Evolutionary conservation across 2,113 vertebrate genomes (phyloP).

Genomic region (Sisor rabdophorus): DNA sequence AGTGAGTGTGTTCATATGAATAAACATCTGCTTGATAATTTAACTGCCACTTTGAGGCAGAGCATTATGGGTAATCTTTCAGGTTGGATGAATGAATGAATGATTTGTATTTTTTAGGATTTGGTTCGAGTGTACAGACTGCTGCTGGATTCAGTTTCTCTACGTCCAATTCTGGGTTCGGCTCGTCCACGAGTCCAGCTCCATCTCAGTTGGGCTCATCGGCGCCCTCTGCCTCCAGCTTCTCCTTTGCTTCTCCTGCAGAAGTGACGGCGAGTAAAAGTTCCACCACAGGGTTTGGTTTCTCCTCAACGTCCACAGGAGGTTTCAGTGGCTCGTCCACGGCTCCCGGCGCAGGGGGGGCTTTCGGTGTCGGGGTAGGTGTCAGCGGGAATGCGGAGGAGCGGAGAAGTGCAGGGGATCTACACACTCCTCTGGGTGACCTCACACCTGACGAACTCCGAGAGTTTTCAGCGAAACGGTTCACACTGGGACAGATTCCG

Average conservation of each 20-base stretch:
- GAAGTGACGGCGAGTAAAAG: conserved; percentile 25
- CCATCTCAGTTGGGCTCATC: conserved; percentile 7
- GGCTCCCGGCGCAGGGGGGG: not conserved
- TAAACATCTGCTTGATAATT: not conserved
- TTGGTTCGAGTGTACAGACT: conserved; percentile 56
- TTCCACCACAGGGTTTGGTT: conserved; percentile 55
- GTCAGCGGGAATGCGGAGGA: conserved; percentile 42
- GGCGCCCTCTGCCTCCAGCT: conserved; percentile 48
- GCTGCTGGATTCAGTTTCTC: conserved; percentile 73
- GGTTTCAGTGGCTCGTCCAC: conserved; percentile 37
- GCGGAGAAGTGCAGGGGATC: conserved; percentile 46
- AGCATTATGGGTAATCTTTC: not conserved
- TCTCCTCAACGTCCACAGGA: conserved; percentile 53
- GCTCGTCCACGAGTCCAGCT: conserved; percentile 44
- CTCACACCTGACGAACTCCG: conserved; percentile 78
- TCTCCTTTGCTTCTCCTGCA: conserved; percentile 59
- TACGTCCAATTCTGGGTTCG: conserved; percentile 60
- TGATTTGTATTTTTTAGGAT: conserved; percentile 59
- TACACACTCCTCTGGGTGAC: conserved; percentile 76
- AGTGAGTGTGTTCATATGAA: not conserved
- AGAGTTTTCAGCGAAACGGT: conserved; percentile 79
- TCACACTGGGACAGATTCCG: conserved; percentile 79
- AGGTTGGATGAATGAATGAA: not conserved
- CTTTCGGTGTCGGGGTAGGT: conserved; percentile 5
- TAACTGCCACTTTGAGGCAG: not conserved